Percentiles rank a stretch among this genome's conserved stretches.
Evolutionary conservation across 2,888 invertebrate genomes (phyloP).

Genomic region (Odontomyia ornata): DNA sequence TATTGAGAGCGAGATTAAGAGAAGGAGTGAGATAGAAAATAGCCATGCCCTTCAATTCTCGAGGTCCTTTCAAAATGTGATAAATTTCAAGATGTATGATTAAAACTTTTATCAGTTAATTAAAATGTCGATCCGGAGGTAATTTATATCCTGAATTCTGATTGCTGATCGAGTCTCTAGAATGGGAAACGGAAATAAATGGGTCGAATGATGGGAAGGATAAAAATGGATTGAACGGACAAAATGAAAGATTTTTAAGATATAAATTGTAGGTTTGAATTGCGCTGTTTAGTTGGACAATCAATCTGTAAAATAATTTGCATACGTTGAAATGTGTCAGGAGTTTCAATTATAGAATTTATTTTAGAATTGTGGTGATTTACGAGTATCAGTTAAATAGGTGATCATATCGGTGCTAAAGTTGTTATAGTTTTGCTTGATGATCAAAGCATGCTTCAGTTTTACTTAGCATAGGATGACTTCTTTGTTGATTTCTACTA

Average conservation of each 20-base stretch:
- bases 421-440: no score
- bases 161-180: constrained; percentile 21
- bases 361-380: not conserved
- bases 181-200: constrained; percentile 37
- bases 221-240: not conserved
- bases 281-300: not conserved
- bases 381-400: no score
- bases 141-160: constrained; percentile 48
- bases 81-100: constrained; percentile 50
- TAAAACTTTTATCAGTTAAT: constrained; percentile 51
- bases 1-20: not conserved
- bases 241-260: not conserved
- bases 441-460: no score
- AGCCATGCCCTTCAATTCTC: constrained; percentile 34
- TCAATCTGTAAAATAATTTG: not conserved
- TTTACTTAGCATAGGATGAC: no score
- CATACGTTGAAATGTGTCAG: not conserved
- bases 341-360: not conserved
- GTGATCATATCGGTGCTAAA: no score
- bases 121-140: constrained; percentile 50
- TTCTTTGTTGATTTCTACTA: no score
- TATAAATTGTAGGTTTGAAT: no score
- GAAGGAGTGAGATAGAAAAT: not conserved
- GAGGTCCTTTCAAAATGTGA: constrained; percentile 46
- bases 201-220: not conserved